Conservation (phyloP, 2,797 vertebrate genomes). For the Sebastes minor region DNA sequence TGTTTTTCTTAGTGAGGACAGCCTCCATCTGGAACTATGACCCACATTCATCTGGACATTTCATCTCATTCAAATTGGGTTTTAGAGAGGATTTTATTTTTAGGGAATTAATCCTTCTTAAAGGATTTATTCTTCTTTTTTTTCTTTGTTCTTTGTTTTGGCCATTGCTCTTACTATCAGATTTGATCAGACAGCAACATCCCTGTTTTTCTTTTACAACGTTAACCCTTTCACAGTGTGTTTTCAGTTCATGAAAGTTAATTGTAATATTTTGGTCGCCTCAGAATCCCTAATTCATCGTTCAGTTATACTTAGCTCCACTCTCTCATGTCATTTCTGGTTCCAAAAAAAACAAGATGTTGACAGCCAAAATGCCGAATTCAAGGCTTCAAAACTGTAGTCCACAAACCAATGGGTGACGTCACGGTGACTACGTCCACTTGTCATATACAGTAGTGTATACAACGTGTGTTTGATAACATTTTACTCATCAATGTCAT, state of each 20-base stretch:
- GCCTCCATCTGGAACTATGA: neutral
- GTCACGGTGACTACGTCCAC: neutral
- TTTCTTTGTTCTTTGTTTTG: neutral
- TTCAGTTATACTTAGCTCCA: neutral
- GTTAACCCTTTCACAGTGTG: neutral
- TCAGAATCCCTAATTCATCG: too few species aligned
- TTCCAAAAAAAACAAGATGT: too few species aligned
- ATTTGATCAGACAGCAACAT: neutral
- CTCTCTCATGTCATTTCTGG: neutral
- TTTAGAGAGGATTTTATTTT: neutral
- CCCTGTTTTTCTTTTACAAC: too few species aligned
- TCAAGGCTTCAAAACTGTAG: rapidly evolving
- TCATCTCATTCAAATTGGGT: neutral
- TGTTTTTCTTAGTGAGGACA: neutral
- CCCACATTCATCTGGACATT: neutral
- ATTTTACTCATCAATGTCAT: neutral
- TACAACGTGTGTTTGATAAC: neutral
- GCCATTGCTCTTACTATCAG: neutral
- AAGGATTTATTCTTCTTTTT: neutral
- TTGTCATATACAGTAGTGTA: neutral
- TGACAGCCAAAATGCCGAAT: rapidly evolving
- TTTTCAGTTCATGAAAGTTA: neutral
- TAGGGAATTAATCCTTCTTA: neutral
- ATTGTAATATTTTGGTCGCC: neutral
- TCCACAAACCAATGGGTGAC: neutral